Evolutionary conservation across 2,113 vertebrate genomes (phyloP), one percentile per base, ranked within the genome.

Genomic region (Petaurus breviceps): DNA sequence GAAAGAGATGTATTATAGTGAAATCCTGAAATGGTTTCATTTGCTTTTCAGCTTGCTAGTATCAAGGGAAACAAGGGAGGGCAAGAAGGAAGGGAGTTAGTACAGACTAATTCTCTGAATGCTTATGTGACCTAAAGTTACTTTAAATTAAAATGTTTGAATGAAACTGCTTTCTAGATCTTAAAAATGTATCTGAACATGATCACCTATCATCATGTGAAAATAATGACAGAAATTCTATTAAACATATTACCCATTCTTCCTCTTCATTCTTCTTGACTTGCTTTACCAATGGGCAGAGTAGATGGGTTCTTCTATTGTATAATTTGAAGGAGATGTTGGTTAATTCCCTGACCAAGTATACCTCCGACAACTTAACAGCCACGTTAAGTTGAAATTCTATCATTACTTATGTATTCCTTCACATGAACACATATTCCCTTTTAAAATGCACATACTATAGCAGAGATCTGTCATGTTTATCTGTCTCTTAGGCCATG

Each of bases 11-110:
- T 23, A 84, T 84, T 84, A 92, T n/a, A 84, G 94, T 9, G 68
- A 89, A 93, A 94, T 57, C 96, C 92, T 97, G 23, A 43, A 93
- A 95, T 95, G 1, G 89, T 96, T 49, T 61, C n/a, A 55, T 96
- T 95, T 94, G 93, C 0, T 92, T 12, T 14, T 91, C 90, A 95
- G 57, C 95, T 98, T 46, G 19, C 24, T 6, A 84, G 68, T 43
- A 84, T 43, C 68, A 84, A 43, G 37, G 68, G 68, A 2, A 91
- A 95, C 94, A 93, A 97, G n/a, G 90, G 49, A 91, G 2, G n/a
- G 16, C 19, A 43, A 43, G 37, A 84, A 43, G 37, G 68, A n/a
- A 84, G 19, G 68, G 19, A 84, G 0, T 84, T 84, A 23, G 68
- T 84, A 43, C 1, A 84, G 19, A 6, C n/a, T 43, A 43, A 19